phyloP scores from a whole-genome alignment of 2,113 vertebrate genomes.

The Mobula birostris region DNA sequence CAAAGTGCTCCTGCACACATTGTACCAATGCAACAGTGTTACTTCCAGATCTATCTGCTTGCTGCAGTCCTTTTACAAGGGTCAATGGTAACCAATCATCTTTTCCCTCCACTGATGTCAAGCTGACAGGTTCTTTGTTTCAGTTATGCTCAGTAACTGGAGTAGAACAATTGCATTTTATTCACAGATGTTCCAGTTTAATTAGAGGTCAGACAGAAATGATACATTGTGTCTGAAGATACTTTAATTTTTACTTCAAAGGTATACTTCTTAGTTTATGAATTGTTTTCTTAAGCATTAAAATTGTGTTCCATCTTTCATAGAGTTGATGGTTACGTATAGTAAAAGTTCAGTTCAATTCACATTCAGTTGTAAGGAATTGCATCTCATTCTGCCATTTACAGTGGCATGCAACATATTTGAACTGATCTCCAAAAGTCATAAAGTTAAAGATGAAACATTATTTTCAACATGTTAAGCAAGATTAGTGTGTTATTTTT shows the following conservation, averaged over 20 bases:
- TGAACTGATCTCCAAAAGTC: no score
- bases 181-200: conserved; percentile 18
- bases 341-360: not conserved
- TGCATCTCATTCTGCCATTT: not conserved
- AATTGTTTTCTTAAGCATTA: not conserved
- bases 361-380: not conserved
- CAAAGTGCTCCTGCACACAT: conserved; percentile 6
- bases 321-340: not conserved
- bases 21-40: conserved; percentile 24
- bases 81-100: conserved; percentile 33
- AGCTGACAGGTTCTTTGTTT: conserved; percentile 29
- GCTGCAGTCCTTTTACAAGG: conserved; percentile 19
- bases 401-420: no score
- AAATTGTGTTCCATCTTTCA: not conserved
- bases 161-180: conserved; percentile 7
- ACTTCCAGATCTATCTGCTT: conserved; percentile 35
- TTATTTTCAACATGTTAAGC: no score
- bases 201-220: conserved; percentile 8
- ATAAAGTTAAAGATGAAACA: no score
- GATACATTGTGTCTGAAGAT: not conserved
- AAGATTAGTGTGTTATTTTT: no score
- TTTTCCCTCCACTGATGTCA: conserved; percentile 37
- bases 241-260: not conserved
- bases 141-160: conserved; percentile 16
- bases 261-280: not conserved